Percentiles rank a stretch among this genome's conserved stretches.
These are phyloP conservation scores for Miichthys miiuy DNA, from an alignment of 2,797 vertebrate species.

Conservation along the genomic window DNA sequence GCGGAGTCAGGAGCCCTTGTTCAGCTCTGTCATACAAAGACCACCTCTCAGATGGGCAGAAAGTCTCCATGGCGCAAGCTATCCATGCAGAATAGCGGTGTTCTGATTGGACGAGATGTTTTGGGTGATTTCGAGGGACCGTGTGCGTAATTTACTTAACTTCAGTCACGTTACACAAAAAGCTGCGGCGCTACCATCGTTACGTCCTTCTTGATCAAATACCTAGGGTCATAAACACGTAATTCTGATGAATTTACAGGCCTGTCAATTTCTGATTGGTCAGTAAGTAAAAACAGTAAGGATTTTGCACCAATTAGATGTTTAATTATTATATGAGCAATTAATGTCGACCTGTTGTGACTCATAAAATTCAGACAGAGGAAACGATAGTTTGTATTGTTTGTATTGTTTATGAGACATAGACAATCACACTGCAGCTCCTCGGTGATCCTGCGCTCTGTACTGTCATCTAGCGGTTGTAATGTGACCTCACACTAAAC, in stretches of 20 bases:
- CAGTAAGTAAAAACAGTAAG: too few species aligned
- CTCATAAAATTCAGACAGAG: accelerated
- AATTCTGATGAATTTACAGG: not conserved
- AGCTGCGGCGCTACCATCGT: not conserved
- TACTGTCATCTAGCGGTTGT: constrained; percentile 52
- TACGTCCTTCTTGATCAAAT: too few species aligned
- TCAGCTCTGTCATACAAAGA: constrained; percentile 75
- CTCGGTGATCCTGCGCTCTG: not conserved
- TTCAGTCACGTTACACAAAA: not conserved
- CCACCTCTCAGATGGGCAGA: constrained; percentile 74
- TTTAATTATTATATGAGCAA: not conserved
- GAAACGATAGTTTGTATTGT: not conserved
- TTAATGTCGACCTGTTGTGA: accelerated
- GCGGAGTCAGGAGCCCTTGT: constrained; percentile 63
- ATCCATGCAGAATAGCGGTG: constrained; percentile 48
- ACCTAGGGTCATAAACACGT: not conserved
- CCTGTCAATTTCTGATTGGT: not conserved
- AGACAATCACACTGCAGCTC: not conserved
- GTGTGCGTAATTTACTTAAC: constrained; percentile 5
- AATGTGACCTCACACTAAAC: constrained; percentile 1
- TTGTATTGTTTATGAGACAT: not conserved
- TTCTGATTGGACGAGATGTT: constrained; percentile 76
- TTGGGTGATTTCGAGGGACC: constrained; percentile 35
- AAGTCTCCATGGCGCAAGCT: constrained; percentile 47
- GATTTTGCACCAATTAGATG: not conserved